Evolutionary conservation across 2,797 vertebrate genomes (phyloP).

Genomic region (Monodelphis domestica): DNA sequence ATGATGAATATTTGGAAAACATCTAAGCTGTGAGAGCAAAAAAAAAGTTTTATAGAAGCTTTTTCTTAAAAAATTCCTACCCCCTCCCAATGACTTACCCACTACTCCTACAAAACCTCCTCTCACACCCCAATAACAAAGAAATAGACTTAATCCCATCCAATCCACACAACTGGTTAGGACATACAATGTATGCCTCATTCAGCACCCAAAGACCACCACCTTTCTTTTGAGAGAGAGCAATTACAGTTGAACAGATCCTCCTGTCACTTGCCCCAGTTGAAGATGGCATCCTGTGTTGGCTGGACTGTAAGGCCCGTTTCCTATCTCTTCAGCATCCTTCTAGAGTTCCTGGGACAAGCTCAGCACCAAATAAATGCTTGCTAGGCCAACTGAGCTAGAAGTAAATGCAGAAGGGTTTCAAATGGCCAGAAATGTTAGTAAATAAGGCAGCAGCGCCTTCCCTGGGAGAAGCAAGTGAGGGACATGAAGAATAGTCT

Average conservation of each 20-base stretch:
- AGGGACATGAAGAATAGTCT: slow-evolving; percentile 46
- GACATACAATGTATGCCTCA: not conserved
- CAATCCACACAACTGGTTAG: not conserved
- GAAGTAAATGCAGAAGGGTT: slow-evolving; percentile 48
- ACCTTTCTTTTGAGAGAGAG: not conserved
- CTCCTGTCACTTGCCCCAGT: not conserved
- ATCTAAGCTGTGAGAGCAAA: slow-evolving; percentile 8
- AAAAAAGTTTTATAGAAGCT: not conserved
- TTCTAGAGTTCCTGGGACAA: not conserved
- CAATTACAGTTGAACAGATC: not conserved
- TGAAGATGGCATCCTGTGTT: not conserved
- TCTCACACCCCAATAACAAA: not conserved
- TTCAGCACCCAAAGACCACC: not conserved
- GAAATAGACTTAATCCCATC: not conserved
- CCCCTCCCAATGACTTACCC: not conserved
- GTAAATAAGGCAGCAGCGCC: slow-evolving; percentile 41
- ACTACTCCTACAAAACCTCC: not conserved
- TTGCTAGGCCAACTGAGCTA: slow-evolving; percentile 18
- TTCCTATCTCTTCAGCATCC: not conserved
- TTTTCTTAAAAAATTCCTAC: not conserved
- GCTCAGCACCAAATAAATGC: slow-evolving; percentile 20
- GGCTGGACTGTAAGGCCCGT: not conserved
- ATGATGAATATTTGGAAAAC: slow-evolving; percentile 22
- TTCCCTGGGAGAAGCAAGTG: slow-evolving; percentile 28
- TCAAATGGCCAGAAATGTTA: slow-evolving; percentile 55